Evolutionary conservation across 2,888 invertebrate genomes (phyloP).

Genomic region (Diaperis boleti): DNA sequence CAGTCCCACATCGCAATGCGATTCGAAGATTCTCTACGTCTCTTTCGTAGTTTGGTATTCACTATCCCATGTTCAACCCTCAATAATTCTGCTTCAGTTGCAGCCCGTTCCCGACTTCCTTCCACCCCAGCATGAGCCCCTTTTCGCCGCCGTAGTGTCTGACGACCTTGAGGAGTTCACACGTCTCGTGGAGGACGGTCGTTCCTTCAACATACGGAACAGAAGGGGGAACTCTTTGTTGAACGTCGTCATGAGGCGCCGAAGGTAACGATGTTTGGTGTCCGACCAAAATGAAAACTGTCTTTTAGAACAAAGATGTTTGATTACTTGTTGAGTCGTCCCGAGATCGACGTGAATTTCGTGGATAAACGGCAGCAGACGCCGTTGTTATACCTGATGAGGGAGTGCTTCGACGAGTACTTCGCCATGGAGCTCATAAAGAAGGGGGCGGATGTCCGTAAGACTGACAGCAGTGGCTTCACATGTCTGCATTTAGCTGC

Average conservation of each 20-base stretch:
- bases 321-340: background rate
- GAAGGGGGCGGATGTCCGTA: constrained; percentile 5
- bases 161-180: background rate
- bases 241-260: background rate
- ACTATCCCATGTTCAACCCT: background rate
- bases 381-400: background rate
- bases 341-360: background rate
- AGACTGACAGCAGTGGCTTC: background rate
- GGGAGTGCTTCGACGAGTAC: background rate
- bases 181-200: background rate
- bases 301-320: background rate
- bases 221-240: background rate
- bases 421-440: background rate
- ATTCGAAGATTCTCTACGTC: background rate
- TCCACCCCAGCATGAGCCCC: background rate
- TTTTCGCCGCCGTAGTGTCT: background rate
- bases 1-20: no score
- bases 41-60: background rate
- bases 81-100: background rate
- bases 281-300: background rate
- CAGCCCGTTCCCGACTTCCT: background rate
- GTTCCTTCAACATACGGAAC: background rate
- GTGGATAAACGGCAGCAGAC: background rate
- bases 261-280: background rate
- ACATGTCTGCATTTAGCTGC: background rate